Evolutionary conservation across 2,797 vertebrate genomes (phyloP), one percentile per base, ranked within the genome.

Genomic region (Paedocypris micromegethes): DNA sequence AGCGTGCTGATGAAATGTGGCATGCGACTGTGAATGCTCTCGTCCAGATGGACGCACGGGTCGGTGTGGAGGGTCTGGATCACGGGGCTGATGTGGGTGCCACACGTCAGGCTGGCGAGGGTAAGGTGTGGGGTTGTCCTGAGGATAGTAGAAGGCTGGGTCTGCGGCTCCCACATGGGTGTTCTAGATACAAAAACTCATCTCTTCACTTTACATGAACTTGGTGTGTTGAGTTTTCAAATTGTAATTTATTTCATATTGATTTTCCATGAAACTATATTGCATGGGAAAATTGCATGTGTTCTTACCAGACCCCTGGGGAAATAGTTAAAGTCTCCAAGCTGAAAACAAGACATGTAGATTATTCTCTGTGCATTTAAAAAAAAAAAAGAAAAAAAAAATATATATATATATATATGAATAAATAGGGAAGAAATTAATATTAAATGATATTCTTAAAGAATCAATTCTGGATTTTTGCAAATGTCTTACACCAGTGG

Each of bases 121-220:
- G 63, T 43, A 46, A 45, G 2, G n/a, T 67, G 51, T 64, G 8
- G 73, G 72, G 38, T 76, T 77, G 43, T 86, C 82, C 0, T 82
- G 83, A 9, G 77, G 69, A 0, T 90, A 91, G 8, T 84, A 87
- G 4, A 92, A 47, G 0, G 85, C 80, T 0, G 89, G 89, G 72
- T 88, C 84, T 52, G 85, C 87, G 6, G 88, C 91, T 0, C 91
- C 91, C 40, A 94, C 91, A 48, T 92, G 90, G 0, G 94, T 93
- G 69, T 86, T 90, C 94, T 97, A 72, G 46, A 75, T 42, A 23
- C 7, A 50, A 51, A 43, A 67, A n/a, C 9, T 1, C 6, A 60
- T 40, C 5, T 5, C 37, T 7, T 2, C 0, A 59, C 5, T 58
- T 46, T 7, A 47, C 4, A 4, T 23, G 23, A 23, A 23, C 23